Evolutionary conservation across 2,888 invertebrate species (phyloP).

Genomic region (Carpatolechia fugitivella): DNA sequence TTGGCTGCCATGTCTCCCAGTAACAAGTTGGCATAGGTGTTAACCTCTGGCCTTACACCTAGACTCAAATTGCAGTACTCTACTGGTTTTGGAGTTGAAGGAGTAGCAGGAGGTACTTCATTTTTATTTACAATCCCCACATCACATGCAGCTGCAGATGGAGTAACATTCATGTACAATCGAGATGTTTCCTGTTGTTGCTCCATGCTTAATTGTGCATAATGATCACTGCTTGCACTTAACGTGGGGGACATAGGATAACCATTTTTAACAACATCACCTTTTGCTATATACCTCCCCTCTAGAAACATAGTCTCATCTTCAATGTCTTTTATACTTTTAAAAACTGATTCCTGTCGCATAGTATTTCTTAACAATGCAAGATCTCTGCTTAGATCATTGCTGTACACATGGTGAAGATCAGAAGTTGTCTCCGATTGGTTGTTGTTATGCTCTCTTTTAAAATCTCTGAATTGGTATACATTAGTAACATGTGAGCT

Average conservation of each 20-base stretch:
- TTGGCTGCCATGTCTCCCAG: conserved; percentile 56
- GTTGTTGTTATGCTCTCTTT: conserved; percentile 74
- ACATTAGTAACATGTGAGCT: conserved; percentile 73
- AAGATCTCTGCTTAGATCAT: conserved; percentile 68
- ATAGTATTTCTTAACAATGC: conserved; percentile 62
- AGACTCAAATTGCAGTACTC: conserved; percentile 63
- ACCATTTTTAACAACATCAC: conserved; percentile 30
- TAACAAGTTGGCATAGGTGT: conserved; percentile 66
- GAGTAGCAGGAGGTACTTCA: conserved; percentile 54
- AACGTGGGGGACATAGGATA: conserved; percentile 61
- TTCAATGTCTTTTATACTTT: conserved; percentile 63
- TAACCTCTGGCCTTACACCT: conserved; percentile 52
- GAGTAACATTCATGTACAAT: conserved; percentile 68
- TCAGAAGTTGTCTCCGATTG: conserved; percentile 49
- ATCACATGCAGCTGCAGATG: conserved; percentile 41
- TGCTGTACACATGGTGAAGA: conserved; percentile 58
- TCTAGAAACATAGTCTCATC: conserved; percentile 62
- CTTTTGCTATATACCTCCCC: conserved; percentile 55
- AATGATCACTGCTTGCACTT: conserved; percentile 70
- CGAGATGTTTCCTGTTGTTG: conserved; percentile 57
- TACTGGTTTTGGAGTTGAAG: conserved; percentile 60
- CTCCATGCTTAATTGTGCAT: conserved; percentile 66
- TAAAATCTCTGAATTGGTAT: conserved; percentile 78
- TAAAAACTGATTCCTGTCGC: conserved; percentile 54
- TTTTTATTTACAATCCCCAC: conserved; percentile 39